These are phyloP conservation scores for Tachina fera DNA, from an alignment of 2,888 invertebrate genomes.

Conservation along the genomic window DNA sequence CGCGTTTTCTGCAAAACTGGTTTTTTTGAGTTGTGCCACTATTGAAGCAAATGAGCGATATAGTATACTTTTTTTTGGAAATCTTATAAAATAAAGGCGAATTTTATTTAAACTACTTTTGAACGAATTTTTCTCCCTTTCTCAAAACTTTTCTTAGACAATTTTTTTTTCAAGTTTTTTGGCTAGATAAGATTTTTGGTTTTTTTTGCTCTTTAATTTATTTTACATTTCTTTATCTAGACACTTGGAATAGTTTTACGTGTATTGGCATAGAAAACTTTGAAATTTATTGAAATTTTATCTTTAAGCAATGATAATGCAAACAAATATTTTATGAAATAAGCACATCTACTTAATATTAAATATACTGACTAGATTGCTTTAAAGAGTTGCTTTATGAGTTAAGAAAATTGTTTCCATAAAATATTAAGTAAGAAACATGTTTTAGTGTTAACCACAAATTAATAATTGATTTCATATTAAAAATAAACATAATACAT, in stretches of 20 bases:
- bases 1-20: no score
- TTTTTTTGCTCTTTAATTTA: conserved; percentile 14
- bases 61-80: not conserved
- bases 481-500: no score
- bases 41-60: no score
- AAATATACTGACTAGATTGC: no score
- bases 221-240: not conserved
- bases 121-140: not conserved
- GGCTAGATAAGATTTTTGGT: conserved; percentile 32
- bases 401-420: no score
- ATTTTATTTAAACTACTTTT: conserved; percentile 4
- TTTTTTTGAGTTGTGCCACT: no score
- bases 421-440: no score
- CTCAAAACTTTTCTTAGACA: conserved; percentile 14
- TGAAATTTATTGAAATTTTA: not conserved
- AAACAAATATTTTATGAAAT: not conserved
- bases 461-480: no score
- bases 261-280: not conserved
- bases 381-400: no score
- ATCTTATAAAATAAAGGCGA: conserved; percentile 23
- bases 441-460: no score
- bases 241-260: not conserved
- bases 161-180: conserved; percentile 49
- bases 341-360: no score
- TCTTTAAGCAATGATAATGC: not conserved